Base-by-base conservation (phyloP, 2,113 vertebrate species). In the Pardalotus punctatus region DNA sequence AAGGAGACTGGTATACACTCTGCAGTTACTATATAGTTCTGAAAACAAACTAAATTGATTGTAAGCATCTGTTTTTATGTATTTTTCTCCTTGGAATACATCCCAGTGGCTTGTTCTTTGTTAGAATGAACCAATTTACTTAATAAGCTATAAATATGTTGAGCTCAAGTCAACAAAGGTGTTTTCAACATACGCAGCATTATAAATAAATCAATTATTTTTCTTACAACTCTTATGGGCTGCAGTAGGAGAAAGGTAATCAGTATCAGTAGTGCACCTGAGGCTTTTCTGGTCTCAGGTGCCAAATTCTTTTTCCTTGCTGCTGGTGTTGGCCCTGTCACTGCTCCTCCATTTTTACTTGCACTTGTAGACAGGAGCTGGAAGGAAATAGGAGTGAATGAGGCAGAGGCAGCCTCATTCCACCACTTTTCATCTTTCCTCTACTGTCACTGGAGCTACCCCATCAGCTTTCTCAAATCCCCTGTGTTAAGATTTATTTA, bases 61-160 rank as follows among this genome's bases (percentile, higher is more conserved):
- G 58, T 87, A 87, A 94, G 53, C 90, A 77, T 89, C 95, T 91
- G 86, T 0, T 93, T 94, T 94, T 84, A 92, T 86, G 87, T 93
- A 48, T 83, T 95, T 94, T 92, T 85, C 84, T 92, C 47, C 62
- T 82, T 94, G 77, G 88, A 94, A 89, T 94, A 80, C 66, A 66
- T 96, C 86, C 89, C 95, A 90, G 73, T 96, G 82, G 85, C 38
- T 86, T 88, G 58, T 89, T 93, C 73, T 96, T 94, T 94, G 92
- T 93, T 93, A 90, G 70, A 96, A 94, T 51, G 86, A 90, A 94
- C 94, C 50, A 19, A 24, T 96, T 93, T 96, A 94, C 82, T 93
- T 95, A 94, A 95, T 96, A 96, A 96, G 81, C 92, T 90, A 94
- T 95, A 95, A 96, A 96, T 95, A 96, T 72, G 71, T 94, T 90